Evolutionary conservation across 2,888 invertebrate species (phyloP), one percentile per base, ranked within the genome.

Genomic region (Alsophila aescularia): DNA sequence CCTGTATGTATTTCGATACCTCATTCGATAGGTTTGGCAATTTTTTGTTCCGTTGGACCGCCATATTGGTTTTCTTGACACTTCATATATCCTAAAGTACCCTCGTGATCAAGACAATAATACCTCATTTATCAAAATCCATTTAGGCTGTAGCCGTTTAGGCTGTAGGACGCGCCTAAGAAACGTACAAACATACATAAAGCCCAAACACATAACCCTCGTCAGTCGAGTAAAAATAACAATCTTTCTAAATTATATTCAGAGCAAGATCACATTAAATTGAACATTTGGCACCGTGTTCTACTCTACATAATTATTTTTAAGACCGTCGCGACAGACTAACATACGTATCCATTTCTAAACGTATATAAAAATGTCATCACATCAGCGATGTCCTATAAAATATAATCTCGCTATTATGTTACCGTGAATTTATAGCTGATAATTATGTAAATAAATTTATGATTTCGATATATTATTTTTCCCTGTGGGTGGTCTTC

Each of bases 291-390:
- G 52, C 57, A 60, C 24, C 21, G 29, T 10, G 32, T 4, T 9
- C 13, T 4, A 12, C 12, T 9, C 13, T 4, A 12, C 32, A 32
- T 13, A 24, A 24, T 6, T 31, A 40, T 56, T 49, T 39, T 12
- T 10, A 36, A 32, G 27, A 29, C 52, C 24, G 40, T 42, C 21
- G 21, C 52, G 63, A 60, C 34, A 59, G 51, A 54, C 50, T 47
- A 45, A 14, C 61, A 24, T 51, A 36, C 64, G 56, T 59, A 44
- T 43, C 18, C 52, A 48, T 58, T 63, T 64, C 70, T 53, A 61
- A 70, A 56, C 37, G 53, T 52, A 13, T 47, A 40, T 54, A 70
- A 53, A 64, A 66, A 47, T 62, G 70, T 73, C 73, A 41, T 18
- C 67, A 32, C 54, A 70, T 62, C 52, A 37, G 34, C 45, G 36